These are phyloP conservation scores for Phaedon cochleariae DNA, from an alignment of 2,888 invertebrate genomes.

Conservation along the genomic window DNA sequence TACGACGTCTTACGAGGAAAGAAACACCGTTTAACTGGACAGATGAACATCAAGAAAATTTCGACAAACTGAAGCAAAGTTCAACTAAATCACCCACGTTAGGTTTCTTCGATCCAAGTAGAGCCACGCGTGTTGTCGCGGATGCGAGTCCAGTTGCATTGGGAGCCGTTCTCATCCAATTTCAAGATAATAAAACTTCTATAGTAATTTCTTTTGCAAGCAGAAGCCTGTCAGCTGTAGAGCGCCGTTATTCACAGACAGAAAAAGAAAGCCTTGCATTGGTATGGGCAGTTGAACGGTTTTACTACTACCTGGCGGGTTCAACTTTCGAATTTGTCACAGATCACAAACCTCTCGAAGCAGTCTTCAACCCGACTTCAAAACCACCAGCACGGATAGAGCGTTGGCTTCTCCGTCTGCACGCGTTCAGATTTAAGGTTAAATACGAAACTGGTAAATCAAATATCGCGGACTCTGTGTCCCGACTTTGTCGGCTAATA, in stretches of 20 bases:
- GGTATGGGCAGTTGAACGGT: constrained; percentile 57
- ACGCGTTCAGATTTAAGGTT: constrained; percentile 35
- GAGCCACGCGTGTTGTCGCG: constrained; percentile 41
- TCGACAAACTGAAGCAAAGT: constrained; percentile 29
- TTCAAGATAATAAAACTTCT: constrained; percentile 34
- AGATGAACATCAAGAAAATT: constrained; percentile 30
- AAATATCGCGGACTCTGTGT: constrained; percentile 44
- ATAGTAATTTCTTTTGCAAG: constrained; percentile 45
- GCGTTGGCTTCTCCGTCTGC: constrained; percentile 41
- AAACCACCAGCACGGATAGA: constrained; percentile 41
- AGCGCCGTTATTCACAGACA: constrained; percentile 52
- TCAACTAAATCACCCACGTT: constrained; percentile 33
- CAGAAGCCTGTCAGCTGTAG: constrained; percentile 42
- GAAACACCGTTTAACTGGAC: constrained; percentile 34
- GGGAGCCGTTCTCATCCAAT: constrained; percentile 48
- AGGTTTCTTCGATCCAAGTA: constrained; percentile 39
- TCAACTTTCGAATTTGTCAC: constrained; percentile 54
- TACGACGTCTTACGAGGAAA: constrained; percentile 25
- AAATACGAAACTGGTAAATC: constrained; percentile 30
- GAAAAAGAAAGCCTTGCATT: constrained; percentile 56
- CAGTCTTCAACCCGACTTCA: constrained; percentile 46
- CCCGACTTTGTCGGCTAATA: constrained; percentile 29
- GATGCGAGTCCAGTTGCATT: constrained; percentile 44
- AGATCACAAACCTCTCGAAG: constrained; percentile 55
- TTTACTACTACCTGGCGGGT: constrained; percentile 58